These are phyloP conservation scores for Allacma fusca DNA, from an alignment of 2,888 invertebrate genomes.

Conservation along the genomic window DNA sequence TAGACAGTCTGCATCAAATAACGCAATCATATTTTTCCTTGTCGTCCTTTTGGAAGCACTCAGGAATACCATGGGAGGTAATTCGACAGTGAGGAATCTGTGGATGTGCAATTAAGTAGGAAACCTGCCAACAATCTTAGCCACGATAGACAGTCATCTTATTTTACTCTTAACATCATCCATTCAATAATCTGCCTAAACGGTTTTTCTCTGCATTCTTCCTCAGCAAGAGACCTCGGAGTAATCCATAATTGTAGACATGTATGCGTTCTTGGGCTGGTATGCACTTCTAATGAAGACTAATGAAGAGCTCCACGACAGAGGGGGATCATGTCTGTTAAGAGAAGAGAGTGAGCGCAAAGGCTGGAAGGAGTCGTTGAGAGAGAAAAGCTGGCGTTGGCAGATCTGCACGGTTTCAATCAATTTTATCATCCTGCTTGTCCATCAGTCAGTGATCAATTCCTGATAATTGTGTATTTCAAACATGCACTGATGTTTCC, in stretches of 20 bases:
- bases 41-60: background rate
- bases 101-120: constrained; percentile 29
- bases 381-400: background rate
- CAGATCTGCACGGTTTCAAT: constrained; percentile 34
- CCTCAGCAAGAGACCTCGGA: constrained; percentile 21
- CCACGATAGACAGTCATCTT: constrained; percentile 9
- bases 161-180: background rate
- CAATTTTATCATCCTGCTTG: constrained; percentile 18
- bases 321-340: background rate
- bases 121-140: constrained; percentile 16
- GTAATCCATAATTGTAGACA: constrained; percentile 19
- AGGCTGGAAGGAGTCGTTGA: background rate
- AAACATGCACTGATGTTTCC: background rate
- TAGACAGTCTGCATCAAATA: constrained; percentile 2
- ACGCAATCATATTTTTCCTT: background rate
- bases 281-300: background rate
- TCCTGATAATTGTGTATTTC: constrained; percentile 16
- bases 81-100: constrained; percentile 4
- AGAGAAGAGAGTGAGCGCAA: background rate
- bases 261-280: background rate
- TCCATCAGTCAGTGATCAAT: constrained; percentile 16
- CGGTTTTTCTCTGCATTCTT: constrained; percentile 28
- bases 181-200: constrained; percentile 1
- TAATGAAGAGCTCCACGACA: constrained; percentile 20
- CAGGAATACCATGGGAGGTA: constrained; percentile 30